Base-by-base conservation (phyloP, 2,797 vertebrate species). In the Crocidura indochinensis region DNA sequence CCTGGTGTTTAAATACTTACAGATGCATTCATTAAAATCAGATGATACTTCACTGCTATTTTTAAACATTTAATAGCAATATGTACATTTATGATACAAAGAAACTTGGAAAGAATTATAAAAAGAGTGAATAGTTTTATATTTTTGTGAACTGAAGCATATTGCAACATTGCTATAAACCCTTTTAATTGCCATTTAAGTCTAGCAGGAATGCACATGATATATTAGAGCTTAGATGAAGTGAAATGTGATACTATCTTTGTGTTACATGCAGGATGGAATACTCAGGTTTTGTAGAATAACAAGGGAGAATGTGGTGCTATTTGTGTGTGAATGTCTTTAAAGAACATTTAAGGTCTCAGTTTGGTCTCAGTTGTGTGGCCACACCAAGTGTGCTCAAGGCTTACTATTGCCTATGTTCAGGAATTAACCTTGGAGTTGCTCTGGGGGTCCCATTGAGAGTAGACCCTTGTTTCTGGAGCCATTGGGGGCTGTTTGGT, bases 121-220 rank as follows among this genome's bases (percentile, higher is more conserved):
- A 64, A 75, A 69, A 71, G 15, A 51, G 26, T 38, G 9, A 69
- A 44, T 62, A 12, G 14, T 68, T 76, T 38, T 76, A 38, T 79
- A 84, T 84, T 94, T 94, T 27, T 92, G 3, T 87, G 56, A 75
- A 47, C 10, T 44, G 56, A 84, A 87, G n/a, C 62, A 79, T 56
- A 92, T 92, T 82, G 82, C 0, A 84, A 31, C 15, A 31, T 72
- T 10, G 82, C 46, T 72, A n/a, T 47, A 84, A 85, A 47, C 19
- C 67, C 92, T 22, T 64, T 76, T 87, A 73, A 87, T 76, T 91
- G 91, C 0, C 89, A 27, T 10, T 46, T 31, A 27, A 68, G 12
- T 72, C 79, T 73, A 84, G 8, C 17, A 76, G 24, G 2, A 75
- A 85, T 65, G 2, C 10, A 56, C 67, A 87, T 69, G 79, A 31